Base-by-base conservation (phyloP, 2,888 invertebrate genomes). In the Gortyna flavago region DNA sequence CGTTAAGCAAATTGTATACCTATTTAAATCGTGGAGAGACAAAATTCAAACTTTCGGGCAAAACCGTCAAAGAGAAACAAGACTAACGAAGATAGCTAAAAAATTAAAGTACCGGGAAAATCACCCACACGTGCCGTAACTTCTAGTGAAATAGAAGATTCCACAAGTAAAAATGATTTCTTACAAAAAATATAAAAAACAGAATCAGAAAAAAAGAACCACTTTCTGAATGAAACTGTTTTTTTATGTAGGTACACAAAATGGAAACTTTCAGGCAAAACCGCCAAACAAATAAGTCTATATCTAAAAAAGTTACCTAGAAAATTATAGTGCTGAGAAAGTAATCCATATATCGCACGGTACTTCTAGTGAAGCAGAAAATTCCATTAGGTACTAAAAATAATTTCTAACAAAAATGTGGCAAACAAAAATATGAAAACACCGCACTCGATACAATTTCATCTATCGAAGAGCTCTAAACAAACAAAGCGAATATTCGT, bases 401-500 rank as follows among this genome's bases (percentile, higher is more conserved):
- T 21, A 1, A 21, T 51, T 21, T 21, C 25, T 29, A 11, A 18
- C 35, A 38, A 67, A 44, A 79, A 51, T 3, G 7, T n/a, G 4
- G 18, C 9, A 29, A 48, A 38, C 21, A 77, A 38, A 64, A 66
- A 54, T 32, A 75, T n/a, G 16, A 38, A 21, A 7, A 59, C 29
- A 51, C 21, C 4, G 44, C 32, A 68, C 21, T 80, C 57, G 25
- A 78, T 83, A 67, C 29, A 68, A 75, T 73, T 73, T 85, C 73
- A 57, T 73, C 35, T 29, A 80, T 84, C 21, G n/a, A 35, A 61
- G 65, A 64, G 35, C 62, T 75, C 72, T 70, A 62, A 67, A 54
- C 72, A 85, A 75, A 75, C 44, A 69, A 44, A 78, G 21, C 54
- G n/a, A 66, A 57, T 74, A 76, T 73, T 73, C 61, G 21, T 18